Evolutionary conservation across 1,140 invertebrate species (phyloP), one percentile per base, ranked within the genome.

Genomic region (Plodia interpunctella): DNA sequence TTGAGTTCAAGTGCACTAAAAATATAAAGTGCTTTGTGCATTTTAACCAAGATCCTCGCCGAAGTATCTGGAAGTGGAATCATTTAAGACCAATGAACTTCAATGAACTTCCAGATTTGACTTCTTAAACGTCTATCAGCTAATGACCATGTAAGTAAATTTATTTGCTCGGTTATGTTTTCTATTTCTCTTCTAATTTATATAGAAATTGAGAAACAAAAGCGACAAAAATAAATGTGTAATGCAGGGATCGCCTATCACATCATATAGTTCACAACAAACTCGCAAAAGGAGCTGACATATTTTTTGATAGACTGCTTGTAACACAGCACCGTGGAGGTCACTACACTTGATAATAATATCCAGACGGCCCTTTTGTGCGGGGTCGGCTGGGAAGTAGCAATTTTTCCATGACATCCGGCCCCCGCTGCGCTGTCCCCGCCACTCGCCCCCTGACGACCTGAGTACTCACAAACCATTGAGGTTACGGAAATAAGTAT

Each of bases 381-480:
- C 64, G 68, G 70, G 68, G 62, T 63, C 68, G 72, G 68, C 61
- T 69, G 72, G 78, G 77, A 80, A 84, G 80, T 77, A 85, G 76
- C 81, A 83, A 84, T 85, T 84, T 80, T 83, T 87, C 79, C 80
- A 67, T 77, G 78, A 80, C 78, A 84, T 82, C 83, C 80, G 74
- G 77, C 66, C 65, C 83, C 83, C 72, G 80, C 74, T 61, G 80
- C 65, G 72, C 65, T 60, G 68, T 66, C 70, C 75, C 65, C 78
- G 76, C 72, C 70, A 77, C 71, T 65, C 65, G 59, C 68, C 38
- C 38, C 38, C 38, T 44, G 38, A 44, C 38, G 38, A 13, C 38
- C 38, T 15, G 38, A 44, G 38, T 17, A 17, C 38, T 2, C 3
- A 44, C 38, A 44, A 15, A 15, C 57, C 15, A 54, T 30, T 10